These are phyloP conservation scores for Hippasteria phrygiana DNA, from an alignment of 53 echinoderm and acorn worm genomes.

Conservation along the genomic window DNA sequence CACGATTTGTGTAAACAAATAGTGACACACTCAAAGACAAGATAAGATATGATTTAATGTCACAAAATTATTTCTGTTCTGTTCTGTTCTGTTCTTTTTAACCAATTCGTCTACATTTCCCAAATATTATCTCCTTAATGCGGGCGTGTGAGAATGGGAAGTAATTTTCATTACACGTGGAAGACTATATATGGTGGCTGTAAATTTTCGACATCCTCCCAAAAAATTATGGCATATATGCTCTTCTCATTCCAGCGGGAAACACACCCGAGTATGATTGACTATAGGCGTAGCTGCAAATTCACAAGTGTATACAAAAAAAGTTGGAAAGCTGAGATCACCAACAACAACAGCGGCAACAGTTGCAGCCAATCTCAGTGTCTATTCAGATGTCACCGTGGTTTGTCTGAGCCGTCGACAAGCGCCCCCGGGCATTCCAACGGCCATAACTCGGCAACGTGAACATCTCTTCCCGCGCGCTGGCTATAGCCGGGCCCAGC, in stretches of 20 bases:
- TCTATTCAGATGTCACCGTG: constrained; percentile 23
- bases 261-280: background rate
- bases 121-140: no score
- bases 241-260: background rate
- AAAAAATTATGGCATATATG: background rate
- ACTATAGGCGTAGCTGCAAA: background rate
- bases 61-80: background rate
- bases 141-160: no score
- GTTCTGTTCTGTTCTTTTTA: no score
- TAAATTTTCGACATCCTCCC: no score
- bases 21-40: background rate
- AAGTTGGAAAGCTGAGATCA: background rate
- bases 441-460: no score
- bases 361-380: constrained; percentile 5
- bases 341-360: constrained; percentile 19
- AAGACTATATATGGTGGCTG: no score
- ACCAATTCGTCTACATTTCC: background rate
- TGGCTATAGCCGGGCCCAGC: no score
- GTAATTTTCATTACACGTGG: no score
- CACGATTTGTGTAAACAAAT: background rate
- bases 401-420: constrained; percentile 11
- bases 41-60: background rate
- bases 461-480: no score
- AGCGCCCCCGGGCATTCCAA: background rate
- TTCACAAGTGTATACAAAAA: background rate